Conservation (phyloP, 2,113 vertebrate genomes). For the Eublepharis macularius region DNA sequence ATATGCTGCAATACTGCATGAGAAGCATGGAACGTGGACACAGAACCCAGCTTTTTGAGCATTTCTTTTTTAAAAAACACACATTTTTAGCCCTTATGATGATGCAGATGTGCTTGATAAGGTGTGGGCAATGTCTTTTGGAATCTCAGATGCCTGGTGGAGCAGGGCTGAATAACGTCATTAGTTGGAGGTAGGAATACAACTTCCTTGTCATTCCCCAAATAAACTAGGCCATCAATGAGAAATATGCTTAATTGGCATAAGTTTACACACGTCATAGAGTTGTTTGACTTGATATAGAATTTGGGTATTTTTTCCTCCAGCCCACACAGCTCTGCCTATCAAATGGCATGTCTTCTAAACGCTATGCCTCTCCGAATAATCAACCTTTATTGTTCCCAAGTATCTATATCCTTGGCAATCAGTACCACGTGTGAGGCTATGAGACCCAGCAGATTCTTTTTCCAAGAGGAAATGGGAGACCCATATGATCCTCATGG, state of each 20-base stretch:
- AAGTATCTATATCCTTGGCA: neutral
- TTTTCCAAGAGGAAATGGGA: neutral
- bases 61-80: neutral
- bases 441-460: neutral
- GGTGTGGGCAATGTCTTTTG: neutral
- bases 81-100: neutral
- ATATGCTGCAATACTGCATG: neutral
- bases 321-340: neutral
- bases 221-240: neutral
- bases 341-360: neutral
- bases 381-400: neutral
- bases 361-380: neutral
- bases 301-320: too few species aligned
- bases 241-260: too few species aligned
- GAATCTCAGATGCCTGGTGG: neutral
- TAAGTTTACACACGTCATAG: too few species aligned
- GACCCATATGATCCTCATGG: neutral
- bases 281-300: too few species aligned
- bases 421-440: neutral
- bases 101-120: neutral
- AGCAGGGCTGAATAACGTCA: neutral
- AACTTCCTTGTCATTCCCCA: neutral
- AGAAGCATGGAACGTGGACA: neutral
- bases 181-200: neutral
- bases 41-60: neutral